Evolutionary conservation across 2,113 vertebrate genomes (phyloP).

Genomic region (Bubo bubo): DNA sequence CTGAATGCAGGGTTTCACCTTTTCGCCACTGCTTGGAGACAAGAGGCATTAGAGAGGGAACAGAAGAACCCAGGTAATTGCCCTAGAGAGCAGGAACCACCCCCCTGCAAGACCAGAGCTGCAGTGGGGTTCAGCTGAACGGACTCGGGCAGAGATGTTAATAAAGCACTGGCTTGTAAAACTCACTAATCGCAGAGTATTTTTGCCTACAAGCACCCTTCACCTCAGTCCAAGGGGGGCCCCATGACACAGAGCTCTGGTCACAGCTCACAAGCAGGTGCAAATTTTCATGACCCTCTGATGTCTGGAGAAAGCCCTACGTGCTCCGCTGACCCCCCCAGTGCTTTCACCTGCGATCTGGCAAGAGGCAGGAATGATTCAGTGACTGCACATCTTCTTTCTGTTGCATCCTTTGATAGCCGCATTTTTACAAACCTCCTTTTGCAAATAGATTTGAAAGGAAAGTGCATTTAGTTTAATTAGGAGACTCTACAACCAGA

Average conservation of each 20-base stretch:
- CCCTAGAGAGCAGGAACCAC: background rate
- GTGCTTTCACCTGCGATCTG: accelerated
- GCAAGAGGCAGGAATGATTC: background rate
- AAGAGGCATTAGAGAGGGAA: background rate
- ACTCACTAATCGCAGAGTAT: accelerated
- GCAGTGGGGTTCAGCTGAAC: background rate
- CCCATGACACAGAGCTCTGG: background rate
- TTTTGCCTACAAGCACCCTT: background rate
- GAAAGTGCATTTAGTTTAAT: background rate
- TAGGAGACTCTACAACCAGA: background rate
- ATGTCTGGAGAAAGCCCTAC: background rate
- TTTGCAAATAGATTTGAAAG: background rate
- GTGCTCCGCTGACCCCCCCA: accelerated
- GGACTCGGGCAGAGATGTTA: background rate
- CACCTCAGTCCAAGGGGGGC: background rate
- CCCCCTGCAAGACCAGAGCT: background rate
- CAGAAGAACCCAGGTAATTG: background rate
- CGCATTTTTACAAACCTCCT: background rate
- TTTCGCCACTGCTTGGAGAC: background rate
- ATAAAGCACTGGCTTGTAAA: background rate
- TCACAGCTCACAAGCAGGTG: background rate
- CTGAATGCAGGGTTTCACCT: background rate
- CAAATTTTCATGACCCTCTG: background rate
- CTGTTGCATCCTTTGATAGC: background rate
- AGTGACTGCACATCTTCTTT: background rate